A percentile compares a stretch with the other conserved stretches of the same genome.
Evolutionary conservation across 2,797 vertebrate species (phyloP).

Genomic region (Halcyon badia): DNA sequence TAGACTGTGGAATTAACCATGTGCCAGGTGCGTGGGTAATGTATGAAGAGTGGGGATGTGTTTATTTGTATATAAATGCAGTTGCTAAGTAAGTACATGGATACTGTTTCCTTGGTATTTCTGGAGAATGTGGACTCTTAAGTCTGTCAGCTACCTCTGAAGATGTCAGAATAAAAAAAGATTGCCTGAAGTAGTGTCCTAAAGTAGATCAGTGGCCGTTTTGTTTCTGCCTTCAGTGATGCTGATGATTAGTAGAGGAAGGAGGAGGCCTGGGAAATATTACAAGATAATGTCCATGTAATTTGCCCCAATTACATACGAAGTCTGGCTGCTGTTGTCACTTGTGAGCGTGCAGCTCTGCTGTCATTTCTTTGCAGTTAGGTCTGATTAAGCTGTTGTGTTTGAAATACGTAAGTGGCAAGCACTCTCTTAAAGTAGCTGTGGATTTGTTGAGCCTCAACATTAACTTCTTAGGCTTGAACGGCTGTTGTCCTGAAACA

Average conservation of each 20-base stretch:
- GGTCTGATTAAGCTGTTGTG: conserved; percentile 1
- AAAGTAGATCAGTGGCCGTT: background rate
- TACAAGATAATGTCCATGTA: background rate
- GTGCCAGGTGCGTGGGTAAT: conserved; percentile 85
- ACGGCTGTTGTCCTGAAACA: conserved; percentile 44
- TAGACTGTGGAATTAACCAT: conserved; percentile 98
- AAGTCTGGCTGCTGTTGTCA: background rate
- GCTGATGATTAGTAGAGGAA: background rate
- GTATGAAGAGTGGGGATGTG: background rate
- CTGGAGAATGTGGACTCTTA: background rate
- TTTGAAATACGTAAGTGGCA: conserved; percentile 24
- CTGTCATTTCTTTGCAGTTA: conserved; percentile 16
- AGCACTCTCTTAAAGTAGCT: conserved; percentile 14
- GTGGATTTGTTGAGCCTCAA: conserved; percentile 27
- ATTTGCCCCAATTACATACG: background rate
- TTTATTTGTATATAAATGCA: conserved; percentile 31
- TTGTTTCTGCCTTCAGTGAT: background rate
- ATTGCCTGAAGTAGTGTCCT: background rate
- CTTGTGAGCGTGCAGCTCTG: background rate
- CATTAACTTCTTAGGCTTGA: conserved; percentile 20
- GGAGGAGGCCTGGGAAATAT: background rate
- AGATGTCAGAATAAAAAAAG: background rate
- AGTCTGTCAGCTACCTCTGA: background rate
- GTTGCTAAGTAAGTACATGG: conserved; percentile 46
- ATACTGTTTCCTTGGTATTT: conserved; percentile 44